A percentile compares a stretch with the other conserved stretches of the same genome.
Conservation (phyloP, 2,888 invertebrate genomes). For the Cheilosia impressa region DNA sequence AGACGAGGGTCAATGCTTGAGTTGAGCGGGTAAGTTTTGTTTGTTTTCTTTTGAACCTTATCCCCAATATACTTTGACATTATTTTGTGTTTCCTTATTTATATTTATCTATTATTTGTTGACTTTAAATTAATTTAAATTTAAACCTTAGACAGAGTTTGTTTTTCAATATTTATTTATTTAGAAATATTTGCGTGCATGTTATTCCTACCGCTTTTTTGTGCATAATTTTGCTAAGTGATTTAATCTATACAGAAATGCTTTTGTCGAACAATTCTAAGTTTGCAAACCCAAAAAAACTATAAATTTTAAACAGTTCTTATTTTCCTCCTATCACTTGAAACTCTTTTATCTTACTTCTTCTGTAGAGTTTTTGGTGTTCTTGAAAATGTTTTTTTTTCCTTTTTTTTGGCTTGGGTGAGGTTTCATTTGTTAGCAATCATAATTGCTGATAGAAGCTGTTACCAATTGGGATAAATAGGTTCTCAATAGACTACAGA, state of each 20-base stretch:
- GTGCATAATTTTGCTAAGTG: conserved; percentile 39
- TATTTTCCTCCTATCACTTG: background rate
- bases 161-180: conserved; percentile 12
- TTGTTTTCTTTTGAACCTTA: conserved; percentile 14
- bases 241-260: background rate
- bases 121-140: conserved; percentile 17
- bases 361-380: no score
- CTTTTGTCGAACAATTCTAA: conserved; percentile 60
- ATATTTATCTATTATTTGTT: conserved; percentile 36
- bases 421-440: no score
- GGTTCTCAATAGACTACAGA: no score
- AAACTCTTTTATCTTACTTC: background rate
- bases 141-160: conserved; percentile 23
- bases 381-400: no score
- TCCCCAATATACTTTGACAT: conserved; percentile 39
- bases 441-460: no score
- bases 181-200: conserved; percentile 42
- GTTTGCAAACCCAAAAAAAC: conserved; percentile 23
- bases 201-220: conserved; percentile 39
- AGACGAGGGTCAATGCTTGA: conserved; percentile 93
- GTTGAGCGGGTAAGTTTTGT: conserved; percentile 88
- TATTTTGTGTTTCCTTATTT: conserved; percentile 46
- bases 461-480: no score
- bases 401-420: no score
- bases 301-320: background rate